These are phyloP conservation scores for Agrotis exclamationis DNA, from an alignment of 2,888 invertebrate species.

Conservation along the genomic window DNA sequence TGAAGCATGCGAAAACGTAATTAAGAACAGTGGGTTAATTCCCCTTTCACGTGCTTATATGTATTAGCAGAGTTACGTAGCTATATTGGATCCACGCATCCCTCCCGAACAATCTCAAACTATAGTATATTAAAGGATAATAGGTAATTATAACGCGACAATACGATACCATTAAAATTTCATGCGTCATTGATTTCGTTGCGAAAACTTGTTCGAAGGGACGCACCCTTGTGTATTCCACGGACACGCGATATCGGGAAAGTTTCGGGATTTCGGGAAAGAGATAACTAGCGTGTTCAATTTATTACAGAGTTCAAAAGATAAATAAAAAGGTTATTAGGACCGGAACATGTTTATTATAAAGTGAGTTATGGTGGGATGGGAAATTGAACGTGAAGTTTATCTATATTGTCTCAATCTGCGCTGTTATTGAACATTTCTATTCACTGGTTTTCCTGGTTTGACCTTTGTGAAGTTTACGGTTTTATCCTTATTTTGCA, in stretches of 20 bases:
- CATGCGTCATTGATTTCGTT: constrained; percentile 40
- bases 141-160: constrained; percentile 31
- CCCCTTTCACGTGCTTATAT: constrained; percentile 87
- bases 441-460: constrained; percentile 18
- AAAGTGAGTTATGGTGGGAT: constrained; percentile 40
- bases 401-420: constrained; percentile 28
- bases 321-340: constrained; percentile 57
- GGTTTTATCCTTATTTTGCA: neutral
- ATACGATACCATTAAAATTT: constrained; percentile 48
- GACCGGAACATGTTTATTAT: constrained; percentile 50
- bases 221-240: constrained; percentile 43
- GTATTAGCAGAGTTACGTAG: constrained; percentile 84
- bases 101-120: constrained; percentile 72
- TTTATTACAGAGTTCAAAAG: constrained; percentile 50
- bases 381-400: constrained; percentile 46
- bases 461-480: neutral
- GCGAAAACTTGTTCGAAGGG: constrained; percentile 21
- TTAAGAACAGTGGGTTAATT: constrained; percentile 90
- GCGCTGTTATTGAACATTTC: neutral
- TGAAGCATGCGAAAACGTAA: constrained; percentile 90
- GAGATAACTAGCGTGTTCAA: constrained; percentile 49
- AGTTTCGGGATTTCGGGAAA: constrained; percentile 30
- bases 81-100: constrained; percentile 73
- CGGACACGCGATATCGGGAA: constrained; percentile 41
- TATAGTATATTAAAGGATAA: constrained; percentile 54